A percentile compares a stretch with the other conserved stretches of the same genome.
phyloP scores from a whole-genome alignment of 92 coral and sea anemone species.

The Phymanthus crucifer region DNA sequence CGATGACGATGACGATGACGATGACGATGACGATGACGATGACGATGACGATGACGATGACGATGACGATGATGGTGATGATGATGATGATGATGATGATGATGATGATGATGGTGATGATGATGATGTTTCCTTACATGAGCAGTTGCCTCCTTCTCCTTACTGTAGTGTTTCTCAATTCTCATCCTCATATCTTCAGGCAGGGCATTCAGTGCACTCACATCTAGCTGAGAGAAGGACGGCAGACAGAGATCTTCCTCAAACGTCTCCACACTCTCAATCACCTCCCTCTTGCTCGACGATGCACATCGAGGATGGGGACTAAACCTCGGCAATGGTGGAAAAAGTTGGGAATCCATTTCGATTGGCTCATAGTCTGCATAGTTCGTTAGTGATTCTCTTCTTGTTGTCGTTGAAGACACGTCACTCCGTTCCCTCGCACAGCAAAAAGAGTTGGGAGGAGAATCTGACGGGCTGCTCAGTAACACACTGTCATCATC shows the following conservation, averaged over 20 bases:
- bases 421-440: background rate
- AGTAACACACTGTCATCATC: background rate
- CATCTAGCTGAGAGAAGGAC: slow-evolving; percentile 90
- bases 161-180: slow-evolving; percentile 75
- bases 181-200: slow-evolving; percentile 78
- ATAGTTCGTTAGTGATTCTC: background rate
- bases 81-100: background rate
- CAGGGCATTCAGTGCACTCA: slow-evolving; percentile 74
- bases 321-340: slow-evolving; percentile 1
- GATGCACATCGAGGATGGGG: background rate
- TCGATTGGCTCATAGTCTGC: background rate
- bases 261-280: background rate
- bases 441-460: background rate
- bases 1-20: too few species aligned
- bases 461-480: background rate
- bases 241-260: slow-evolving; percentile 62
- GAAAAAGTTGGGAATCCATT: background rate
- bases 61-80: too few species aligned
- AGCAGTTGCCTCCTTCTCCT: slow-evolving; percentile 69
- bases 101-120: background rate
- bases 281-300: background rate
- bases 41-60: too few species aligned
- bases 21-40: too few species aligned
- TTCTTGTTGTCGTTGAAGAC: background rate
- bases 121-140: background rate